Conservation (phyloP, 1,140 invertebrate species). For the Reticulitermes speratus region DNA sequence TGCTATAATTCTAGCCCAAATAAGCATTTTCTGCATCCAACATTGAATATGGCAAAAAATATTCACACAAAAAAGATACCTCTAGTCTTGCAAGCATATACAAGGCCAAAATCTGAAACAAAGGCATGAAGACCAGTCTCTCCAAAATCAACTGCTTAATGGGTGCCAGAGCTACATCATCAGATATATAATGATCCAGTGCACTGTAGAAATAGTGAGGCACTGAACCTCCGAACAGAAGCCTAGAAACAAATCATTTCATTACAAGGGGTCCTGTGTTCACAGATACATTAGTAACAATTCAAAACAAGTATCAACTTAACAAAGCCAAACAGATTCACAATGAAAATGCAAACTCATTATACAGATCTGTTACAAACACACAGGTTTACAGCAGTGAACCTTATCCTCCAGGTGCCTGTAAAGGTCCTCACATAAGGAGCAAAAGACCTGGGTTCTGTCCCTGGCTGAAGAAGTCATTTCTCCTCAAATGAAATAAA, state of each 20-base stretch:
- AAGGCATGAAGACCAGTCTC: constrained; percentile 64
- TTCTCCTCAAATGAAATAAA: too few species aligned
- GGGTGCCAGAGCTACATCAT: constrained; percentile 52
- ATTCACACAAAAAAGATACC: constrained; percentile 40
- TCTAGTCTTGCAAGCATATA: constrained; percentile 68
- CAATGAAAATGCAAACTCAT: constrained; percentile 28
- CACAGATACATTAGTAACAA: too few species aligned
- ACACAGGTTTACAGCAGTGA: too few species aligned
- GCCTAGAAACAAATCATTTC: constrained; percentile 46
- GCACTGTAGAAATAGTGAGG: constrained; percentile 70
- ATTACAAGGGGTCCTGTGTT: background rate
- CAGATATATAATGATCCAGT: constrained; percentile 52
- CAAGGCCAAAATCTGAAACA: constrained; percentile 66
- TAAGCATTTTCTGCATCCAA: too few species aligned
- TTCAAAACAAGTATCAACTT: background rate
- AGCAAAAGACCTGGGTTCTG: too few species aligned
- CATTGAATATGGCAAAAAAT: too few species aligned
- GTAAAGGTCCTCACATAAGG: too few species aligned
- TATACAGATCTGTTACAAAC: too few species aligned
- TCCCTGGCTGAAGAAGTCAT: too few species aligned
- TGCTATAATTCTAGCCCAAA: too few species aligned
- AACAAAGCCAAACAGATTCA: constrained; percentile 26
- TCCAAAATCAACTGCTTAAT: constrained; percentile 62
- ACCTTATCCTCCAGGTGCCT: too few species aligned
- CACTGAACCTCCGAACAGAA: constrained; percentile 68